Evolutionary conservation across 2,888 invertebrate genomes (phyloP), one percentile per base, ranked within the genome.

Genomic region (Nymphalis polychloros): DNA sequence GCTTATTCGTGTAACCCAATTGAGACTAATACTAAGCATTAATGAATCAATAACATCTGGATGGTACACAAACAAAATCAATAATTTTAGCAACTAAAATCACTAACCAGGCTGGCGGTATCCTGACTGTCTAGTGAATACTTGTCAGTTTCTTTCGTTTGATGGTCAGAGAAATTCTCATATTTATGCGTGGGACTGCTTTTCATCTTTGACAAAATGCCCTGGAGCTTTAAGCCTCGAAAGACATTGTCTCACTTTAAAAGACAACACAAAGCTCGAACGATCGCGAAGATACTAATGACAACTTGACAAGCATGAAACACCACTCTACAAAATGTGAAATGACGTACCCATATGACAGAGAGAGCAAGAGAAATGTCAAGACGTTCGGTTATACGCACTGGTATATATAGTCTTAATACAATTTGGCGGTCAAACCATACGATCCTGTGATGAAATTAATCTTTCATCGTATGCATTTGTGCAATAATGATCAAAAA

Each of bases 121-220:
- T 93, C 93, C 81, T 92, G 92, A 78, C 93, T 93, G 80, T 90
- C 87, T 89, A 93, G 73, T 72, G 93, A 93, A 81, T 90, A 88
- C 79, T 93, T 93, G 81, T 93, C 92, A 77, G 87, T 86, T 77
- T 92, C 92, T 82, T 88, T 90, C 79, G 86, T 87, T 79, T 87
- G 89, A 69, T 88, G 87, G 77, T 92, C 92, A 77, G 89, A 84
- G 80, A 92, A 92, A 84, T 86, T 87, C 71, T 92, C 93, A 93
- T 92, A 92, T 87, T 93, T 92, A 79, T 86, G 89, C 75, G 87
- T 86, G 71, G 93, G 92, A 77, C 92, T 92, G 84, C 87, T 92
- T 92, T 90, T 92, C 93, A 93, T 93, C 84, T 86, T 93, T 90
- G 84, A 86, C 83, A 83, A 82, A 79, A 85, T 80, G 83, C 81